phyloP scores from a whole-genome alignment of 2,797 vertebrate genomes.

The Cryptoblepharus egeriae region DNA sequence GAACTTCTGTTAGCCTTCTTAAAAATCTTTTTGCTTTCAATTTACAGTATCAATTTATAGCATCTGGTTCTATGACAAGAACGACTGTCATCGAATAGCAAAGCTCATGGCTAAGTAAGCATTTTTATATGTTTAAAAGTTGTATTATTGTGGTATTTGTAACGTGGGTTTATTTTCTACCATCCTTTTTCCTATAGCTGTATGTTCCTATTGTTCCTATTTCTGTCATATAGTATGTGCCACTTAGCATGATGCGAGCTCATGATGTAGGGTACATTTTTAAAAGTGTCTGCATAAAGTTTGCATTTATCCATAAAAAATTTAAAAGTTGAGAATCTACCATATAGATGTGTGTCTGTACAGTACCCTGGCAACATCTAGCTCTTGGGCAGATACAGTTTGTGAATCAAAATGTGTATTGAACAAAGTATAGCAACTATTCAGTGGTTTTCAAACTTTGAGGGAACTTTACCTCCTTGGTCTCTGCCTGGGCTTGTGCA shows the following conservation, averaged over 20 bases:
- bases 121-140: conserved; percentile 22
- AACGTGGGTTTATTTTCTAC: not conserved
- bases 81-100: conserved; percentile 95
- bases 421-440: no score
- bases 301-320: not conserved
- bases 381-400: not conserved
- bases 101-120: conserved; percentile 97
- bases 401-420: not conserved
- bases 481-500: no score
- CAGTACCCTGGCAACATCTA: not conserved
- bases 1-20: conserved; percentile 17
- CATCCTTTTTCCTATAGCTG: no score
- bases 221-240: no score
- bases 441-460: no score
- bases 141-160: not conserved
- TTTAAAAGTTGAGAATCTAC: not conserved
- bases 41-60: conserved; percentile 93
- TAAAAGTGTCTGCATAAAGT: not conserved
- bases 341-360: not conserved
- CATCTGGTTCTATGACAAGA: conserved; percentile 99
- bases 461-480: no score
- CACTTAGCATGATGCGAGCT: not conserved
- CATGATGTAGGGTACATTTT: no score
- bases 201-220: no score
- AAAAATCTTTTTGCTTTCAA: conserved; percentile 72